These are phyloP conservation scores for Neoascia interrupta DNA, from an alignment of 2,888 invertebrate genomes.

Conservation along the genomic window DNA sequence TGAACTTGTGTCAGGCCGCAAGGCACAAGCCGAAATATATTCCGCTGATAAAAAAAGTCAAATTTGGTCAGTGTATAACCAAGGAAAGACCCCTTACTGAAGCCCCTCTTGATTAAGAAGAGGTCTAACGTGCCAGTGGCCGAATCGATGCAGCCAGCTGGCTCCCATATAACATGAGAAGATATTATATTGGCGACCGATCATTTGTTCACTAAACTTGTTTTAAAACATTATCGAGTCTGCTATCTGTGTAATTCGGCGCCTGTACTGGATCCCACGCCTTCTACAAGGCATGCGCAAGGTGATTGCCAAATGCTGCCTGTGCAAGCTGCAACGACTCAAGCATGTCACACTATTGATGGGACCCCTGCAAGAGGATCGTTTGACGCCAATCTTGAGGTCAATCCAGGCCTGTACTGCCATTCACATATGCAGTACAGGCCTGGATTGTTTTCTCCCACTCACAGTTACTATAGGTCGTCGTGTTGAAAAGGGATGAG, in stretches of 20 bases:
- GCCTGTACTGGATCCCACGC: constrained; percentile 24
- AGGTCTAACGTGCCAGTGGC: constrained; percentile 14
- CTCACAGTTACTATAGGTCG: constrained; percentile 63
- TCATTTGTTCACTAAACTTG: constrained; percentile 32
- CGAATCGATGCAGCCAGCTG: constrained; percentile 42
- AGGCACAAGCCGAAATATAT: too few relatives aligned
- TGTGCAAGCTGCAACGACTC: constrained; percentile 6
- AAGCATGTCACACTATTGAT: constrained; percentile 41
- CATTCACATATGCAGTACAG: constrained; percentile 61
- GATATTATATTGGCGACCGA: constrained; percentile 4
- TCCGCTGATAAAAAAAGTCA: too few relatives aligned
- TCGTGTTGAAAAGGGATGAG: constrained; percentile 64
- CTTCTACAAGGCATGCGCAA: constrained; percentile 10
- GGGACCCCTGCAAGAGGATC: constrained; percentile 59
- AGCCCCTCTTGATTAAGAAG: too few relatives aligned
- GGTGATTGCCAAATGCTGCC: constrained; percentile 14
- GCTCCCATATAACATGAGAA: constrained; percentile 17
- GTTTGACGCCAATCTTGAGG: constrained; percentile 58
- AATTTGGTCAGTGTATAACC: too few relatives aligned
- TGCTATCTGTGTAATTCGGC: constrained; percentile 42
- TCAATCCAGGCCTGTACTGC: too few relatives aligned
- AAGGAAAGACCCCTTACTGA: too few relatives aligned
- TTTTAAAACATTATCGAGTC: constrained; percentile 38
- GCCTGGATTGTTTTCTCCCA: constrained; percentile 37
- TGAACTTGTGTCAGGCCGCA: too few relatives aligned